Evolutionary conservation across 2,113 vertebrate genomes (phyloP), one percentile per base, ranked within the genome.

Genomic region (Suricata suricatta): DNA sequence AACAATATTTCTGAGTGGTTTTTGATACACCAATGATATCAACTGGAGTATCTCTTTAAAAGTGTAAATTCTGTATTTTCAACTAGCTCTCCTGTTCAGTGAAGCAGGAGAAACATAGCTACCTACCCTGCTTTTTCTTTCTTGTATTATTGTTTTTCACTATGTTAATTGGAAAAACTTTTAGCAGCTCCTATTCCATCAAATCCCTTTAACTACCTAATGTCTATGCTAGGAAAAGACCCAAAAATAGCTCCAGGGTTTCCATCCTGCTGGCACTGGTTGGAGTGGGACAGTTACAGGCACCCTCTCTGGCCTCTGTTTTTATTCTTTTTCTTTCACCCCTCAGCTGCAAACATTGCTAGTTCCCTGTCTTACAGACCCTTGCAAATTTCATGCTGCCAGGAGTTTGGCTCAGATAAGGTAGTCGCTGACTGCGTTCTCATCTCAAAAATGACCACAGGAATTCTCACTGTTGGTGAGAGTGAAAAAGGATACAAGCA

Each of bases 251-350:
- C 52, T 33, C 11, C 44, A 50, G 63, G 10, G 6, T 50, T 90
- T 94, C 81, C 92, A 95, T 96, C 88, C 94, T 90, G 52, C 27
- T 29, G n/a, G 21, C 29, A 64, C n/a, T 14, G 16, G 16, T 33
- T 31, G 21, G 19, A 13, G 19, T 25, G 63, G 54, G 63, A 87
- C 31, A 21, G 19, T 69, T n/a, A 63, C 41, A 83, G 44, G 66
- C 47, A n/a, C 17, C 14, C n/a, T 35, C 87, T 82, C 38, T 44
- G 63, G 69, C 79, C 79, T 88, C 89, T 63, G 50, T 50, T 76
- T 44, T n/a, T 86, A 77, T 47, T 74, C 38, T 23, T 91, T 92
- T 84, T 38, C 90, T 88, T 71, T 60, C 60, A 57, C 86, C 84
- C 12, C 57, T 76, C 60, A 81, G 13, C 68, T 87, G 81, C 25